Conservation (phyloP, 2,888 invertebrate genomes). For the Synergus umbraculus region DNA sequence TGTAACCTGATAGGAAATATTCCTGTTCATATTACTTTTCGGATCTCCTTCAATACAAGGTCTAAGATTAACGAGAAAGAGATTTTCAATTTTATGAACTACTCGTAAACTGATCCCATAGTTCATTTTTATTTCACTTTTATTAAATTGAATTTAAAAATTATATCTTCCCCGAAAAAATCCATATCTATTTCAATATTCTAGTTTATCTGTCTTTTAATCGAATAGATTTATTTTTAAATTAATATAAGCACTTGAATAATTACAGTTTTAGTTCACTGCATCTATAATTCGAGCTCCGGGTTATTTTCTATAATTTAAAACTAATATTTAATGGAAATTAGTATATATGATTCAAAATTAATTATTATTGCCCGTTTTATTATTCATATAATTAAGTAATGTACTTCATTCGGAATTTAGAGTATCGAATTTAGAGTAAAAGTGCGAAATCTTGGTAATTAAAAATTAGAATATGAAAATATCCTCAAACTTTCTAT, state of each 20-base stretch:
- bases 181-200: no score
- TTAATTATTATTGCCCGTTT: neutral
- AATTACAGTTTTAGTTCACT: no score
- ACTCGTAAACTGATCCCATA: neutral
- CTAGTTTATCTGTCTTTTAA: no score
- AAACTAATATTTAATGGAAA: neutral
- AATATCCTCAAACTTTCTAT: no score
- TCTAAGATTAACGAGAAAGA: neutral
- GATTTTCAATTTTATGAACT: constrained; percentile 6
- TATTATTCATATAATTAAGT: neutral
- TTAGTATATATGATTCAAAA: neutral
- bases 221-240: no score
- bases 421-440: neutral
- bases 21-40: neutral
- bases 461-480: no score
- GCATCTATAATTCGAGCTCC: no score
- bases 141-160: neutral
- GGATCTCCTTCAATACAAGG: neutral
- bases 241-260: no score
- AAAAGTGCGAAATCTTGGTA: neutral
- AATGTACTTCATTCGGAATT: neutral
- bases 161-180: neutral
- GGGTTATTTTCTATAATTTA: neutral
- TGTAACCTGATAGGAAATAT: neutral
- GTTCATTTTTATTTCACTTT: neutral